A percentile compares a stretch with the other conserved stretches of the same genome.
phyloP scores from a whole-genome alignment of 1,140 invertebrate genomes.

The Drosophila lowei region DNA sequence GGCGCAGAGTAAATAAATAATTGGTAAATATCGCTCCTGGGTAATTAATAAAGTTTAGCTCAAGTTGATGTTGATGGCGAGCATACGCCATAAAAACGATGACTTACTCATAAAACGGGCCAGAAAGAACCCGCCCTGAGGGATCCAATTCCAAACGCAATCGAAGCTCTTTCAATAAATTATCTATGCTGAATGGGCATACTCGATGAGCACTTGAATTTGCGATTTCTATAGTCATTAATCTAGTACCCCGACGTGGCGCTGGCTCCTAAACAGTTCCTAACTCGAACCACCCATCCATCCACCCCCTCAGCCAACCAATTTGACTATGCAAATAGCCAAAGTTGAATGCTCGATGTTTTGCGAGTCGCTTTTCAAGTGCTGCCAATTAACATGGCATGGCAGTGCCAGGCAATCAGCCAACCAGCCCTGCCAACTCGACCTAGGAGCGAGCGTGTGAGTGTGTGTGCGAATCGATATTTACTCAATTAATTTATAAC shows the following conservation, averaged over 20 bases:
- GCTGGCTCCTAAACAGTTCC: constrained; percentile 34
- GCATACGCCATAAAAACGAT: constrained; percentile 59
- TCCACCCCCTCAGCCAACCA: constrained; percentile 50
- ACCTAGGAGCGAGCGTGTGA: neutral
- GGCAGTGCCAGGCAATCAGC: constrained; percentile 27
- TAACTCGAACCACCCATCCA: constrained; percentile 23
- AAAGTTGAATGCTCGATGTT: constrained; percentile 42
- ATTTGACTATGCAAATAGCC: constrained; percentile 75
- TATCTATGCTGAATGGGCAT: constrained; percentile 69
- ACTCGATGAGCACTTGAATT: constrained; percentile 68
- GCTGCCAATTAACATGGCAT: constrained; percentile 72
- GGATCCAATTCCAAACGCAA: constrained; percentile 40
- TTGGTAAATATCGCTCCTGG: constrained; percentile 58
- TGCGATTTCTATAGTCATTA: constrained; percentile 74
- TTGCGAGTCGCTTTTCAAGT: constrained; percentile 48
- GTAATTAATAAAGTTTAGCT: constrained; percentile 77
- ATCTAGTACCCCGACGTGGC: constrained; percentile 39
- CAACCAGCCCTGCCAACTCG: constrained; percentile 21
- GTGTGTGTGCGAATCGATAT: constrained; percentile 69
- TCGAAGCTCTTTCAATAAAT: constrained; percentile 73
- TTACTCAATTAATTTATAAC: constrained; percentile 82
- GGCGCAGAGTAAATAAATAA: constrained; percentile 67
- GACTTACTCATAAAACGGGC: constrained; percentile 50
- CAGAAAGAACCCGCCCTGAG: neutral
- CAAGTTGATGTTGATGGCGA: constrained; percentile 59